Percentiles rank a stretch among this genome's conserved stretches.
These are phyloP conservation scores for Cephonodes hylas DNA, from an alignment of 2,888 invertebrate species.

Conservation along the genomic window DNA sequence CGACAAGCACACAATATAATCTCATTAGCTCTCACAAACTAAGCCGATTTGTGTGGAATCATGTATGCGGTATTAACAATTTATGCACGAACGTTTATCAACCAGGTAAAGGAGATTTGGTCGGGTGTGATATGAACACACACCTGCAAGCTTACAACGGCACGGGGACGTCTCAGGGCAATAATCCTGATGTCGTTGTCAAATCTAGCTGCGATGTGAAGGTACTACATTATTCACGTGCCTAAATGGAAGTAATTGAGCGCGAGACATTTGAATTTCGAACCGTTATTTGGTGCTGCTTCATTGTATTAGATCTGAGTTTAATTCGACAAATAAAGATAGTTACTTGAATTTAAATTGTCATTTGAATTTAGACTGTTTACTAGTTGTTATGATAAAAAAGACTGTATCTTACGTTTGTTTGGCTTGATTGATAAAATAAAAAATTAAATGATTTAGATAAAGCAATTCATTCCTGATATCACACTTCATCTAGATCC, in stretches of 20 bases:
- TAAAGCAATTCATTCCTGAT: too few species aligned
- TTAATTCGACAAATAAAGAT: not conserved
- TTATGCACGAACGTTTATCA: conserved; percentile 30
- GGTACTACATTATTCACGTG: conserved; percentile 45
- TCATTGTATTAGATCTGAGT: not conserved
- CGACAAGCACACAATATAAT: conserved; percentile 8
- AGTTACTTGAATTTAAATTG: not conserved
- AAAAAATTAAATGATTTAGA: too few species aligned
- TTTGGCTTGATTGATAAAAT: too few species aligned
- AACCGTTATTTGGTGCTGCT: not conserved
- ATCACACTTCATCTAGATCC: too few species aligned
- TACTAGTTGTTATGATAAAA: too few species aligned
- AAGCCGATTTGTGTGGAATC: conserved; percentile 12
- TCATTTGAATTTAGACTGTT: not conserved
- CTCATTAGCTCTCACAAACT: conserved; percentile 6
- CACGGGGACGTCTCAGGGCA: conserved; percentile 80
- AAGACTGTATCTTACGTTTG: too few species aligned
- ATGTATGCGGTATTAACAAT: conserved; percentile 5
- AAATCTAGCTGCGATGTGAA: conserved; percentile 97
- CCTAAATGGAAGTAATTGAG: not conserved
- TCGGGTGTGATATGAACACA: conserved; percentile 94
- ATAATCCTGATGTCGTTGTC: conserved; percentile 88
- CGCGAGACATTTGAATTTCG: not conserved
- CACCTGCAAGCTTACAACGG: conserved; percentile 87
- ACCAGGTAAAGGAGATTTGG: conserved; percentile 96